These are phyloP conservation scores for Epizoanthus fatuus DNA, from an alignment of 92 coral and sea anemone genomes.

Conservation along the genomic window DNA sequence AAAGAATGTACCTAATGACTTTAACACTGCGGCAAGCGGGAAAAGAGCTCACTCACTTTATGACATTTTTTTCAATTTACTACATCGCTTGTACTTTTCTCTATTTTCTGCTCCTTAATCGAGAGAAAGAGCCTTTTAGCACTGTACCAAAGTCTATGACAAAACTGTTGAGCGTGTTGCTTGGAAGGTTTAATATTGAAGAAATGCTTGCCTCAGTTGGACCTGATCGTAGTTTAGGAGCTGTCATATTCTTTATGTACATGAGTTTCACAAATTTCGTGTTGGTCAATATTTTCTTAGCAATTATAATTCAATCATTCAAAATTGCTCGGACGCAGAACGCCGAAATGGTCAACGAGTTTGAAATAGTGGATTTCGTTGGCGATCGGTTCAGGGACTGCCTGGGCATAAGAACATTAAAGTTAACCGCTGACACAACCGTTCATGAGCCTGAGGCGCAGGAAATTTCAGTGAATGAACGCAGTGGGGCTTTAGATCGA, in stretches of 20 bases:
- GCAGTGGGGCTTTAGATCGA: neutral
- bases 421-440: slow-evolving; percentile 15
- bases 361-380: slow-evolving; percentile 89
- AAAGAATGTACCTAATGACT: slow-evolving; percentile 86
- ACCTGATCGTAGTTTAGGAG: slow-evolving; percentile 66
- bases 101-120: slow-evolving; percentile 72
- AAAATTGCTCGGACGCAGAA: slow-evolving; percentile 71
- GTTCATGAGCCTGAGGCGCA: slow-evolving; percentile 1
- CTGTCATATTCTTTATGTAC: slow-evolving; percentile 73
- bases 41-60: slow-evolving; percentile 70
- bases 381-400: slow-evolving; percentile 64
- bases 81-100: slow-evolving; percentile 82
- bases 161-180: slow-evolving; percentile 84
- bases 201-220: slow-evolving; percentile 68
- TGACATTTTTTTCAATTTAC: slow-evolving; percentile 60
- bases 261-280: slow-evolving; percentile 84
- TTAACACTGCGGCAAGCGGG: slow-evolving; percentile 82
- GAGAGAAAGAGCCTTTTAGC: slow-evolving; percentile 77
- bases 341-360: slow-evolving; percentile 62
- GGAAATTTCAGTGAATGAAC: neutral
- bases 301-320: slow-evolving; percentile 82
- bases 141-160: slow-evolving; percentile 73
- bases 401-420: slow-evolving; percentile 79
- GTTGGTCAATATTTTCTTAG: slow-evolving; percentile 84
- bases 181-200: slow-evolving; percentile 82